A percentile compares a stretch with the other conserved stretches of the same genome.
Conservation (phyloP, 2,888 invertebrate species). For the Platycnemis pennipes region DNA sequence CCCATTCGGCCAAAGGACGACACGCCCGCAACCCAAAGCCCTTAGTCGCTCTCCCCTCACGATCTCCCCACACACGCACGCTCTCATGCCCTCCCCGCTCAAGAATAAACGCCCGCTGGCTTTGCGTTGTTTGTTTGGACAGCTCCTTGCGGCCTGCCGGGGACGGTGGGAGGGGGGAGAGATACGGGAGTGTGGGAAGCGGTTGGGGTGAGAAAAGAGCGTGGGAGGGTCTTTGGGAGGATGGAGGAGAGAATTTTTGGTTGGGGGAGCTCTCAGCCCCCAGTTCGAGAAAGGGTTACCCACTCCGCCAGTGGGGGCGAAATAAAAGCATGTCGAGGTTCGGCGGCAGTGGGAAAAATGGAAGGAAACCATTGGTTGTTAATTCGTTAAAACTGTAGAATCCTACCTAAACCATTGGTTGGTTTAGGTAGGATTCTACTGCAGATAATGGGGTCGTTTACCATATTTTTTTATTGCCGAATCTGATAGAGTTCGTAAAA, state of each 20-base stretch:
- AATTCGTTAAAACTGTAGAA: no score
- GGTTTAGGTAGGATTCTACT: no score
- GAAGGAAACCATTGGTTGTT: not conserved
- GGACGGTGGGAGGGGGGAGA: not conserved
- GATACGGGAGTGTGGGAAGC: not conserved
- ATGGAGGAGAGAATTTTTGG: not conserved
- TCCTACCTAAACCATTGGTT: no score
- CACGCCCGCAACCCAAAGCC: not conserved
- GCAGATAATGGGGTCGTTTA: no score
- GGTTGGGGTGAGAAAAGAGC: not conserved
- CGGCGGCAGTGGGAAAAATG: not conserved
- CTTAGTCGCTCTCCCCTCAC: not conserved
- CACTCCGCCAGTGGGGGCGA: not conserved
- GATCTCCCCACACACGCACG: not conserved
- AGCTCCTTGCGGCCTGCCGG: constrained; percentile 36
- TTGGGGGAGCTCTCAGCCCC: not conserved
- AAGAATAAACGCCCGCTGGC: constrained; percentile 49
- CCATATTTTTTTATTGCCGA: no score
- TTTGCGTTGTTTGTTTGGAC: constrained; percentile 62
- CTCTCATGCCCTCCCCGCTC: not conserved
- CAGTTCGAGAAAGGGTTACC: constrained; percentile 15
- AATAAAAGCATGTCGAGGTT: not conserved
- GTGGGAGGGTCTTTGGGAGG: not conserved
- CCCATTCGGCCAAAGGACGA: not conserved
- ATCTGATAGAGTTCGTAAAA: no score